Evolutionary conservation across 1,140 invertebrate species (phyloP).

Genomic region (Drosophila kikkawai): DNA sequence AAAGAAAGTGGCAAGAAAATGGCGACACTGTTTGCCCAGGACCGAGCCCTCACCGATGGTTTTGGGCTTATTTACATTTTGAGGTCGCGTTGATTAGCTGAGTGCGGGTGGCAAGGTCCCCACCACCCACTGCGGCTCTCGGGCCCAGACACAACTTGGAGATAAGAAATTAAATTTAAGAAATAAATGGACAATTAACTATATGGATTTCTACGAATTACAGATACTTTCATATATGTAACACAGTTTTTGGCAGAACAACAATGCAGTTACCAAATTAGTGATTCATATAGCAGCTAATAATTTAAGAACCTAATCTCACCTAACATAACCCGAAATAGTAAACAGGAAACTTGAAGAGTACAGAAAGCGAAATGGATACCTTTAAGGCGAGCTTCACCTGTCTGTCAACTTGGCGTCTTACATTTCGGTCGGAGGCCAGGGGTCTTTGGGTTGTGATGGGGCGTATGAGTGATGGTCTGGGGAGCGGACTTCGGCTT

Average conservation of each 20-base stretch:
- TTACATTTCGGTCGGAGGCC: conserved; percentile 36
- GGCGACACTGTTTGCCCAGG: conserved; percentile 75
- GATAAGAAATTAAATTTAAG: conserved; percentile 74
- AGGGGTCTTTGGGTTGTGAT: conserved; percentile 38
- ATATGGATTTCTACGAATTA: neutral
- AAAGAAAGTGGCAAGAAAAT: conserved; percentile 66
- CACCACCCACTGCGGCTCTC: conserved; percentile 2
- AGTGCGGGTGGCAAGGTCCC: conserved; percentile 57
- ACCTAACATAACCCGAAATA: no score
- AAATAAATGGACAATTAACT: conserved; percentile 1
- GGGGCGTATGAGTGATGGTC: conserved; percentile 45
- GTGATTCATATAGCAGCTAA: no score
- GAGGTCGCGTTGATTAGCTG: conserved; percentile 82
- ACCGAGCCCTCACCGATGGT: conserved; percentile 39
- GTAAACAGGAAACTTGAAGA: neutral
- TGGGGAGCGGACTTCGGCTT: conserved; percentile 27
- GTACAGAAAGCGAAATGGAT: conserved; percentile 16
- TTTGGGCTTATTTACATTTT: conserved; percentile 75
- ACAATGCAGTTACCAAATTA: no score
- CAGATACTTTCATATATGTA: neutral
- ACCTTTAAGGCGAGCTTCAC: conserved; percentile 63
- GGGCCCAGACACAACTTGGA: conserved; percentile 33
- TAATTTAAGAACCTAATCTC: neutral
- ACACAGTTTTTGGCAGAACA: no score
- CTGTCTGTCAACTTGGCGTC: conserved; percentile 73